Evolutionary conservation across 2,888 invertebrate species (phyloP).

Genomic region (Apotomis capreana): DNA sequence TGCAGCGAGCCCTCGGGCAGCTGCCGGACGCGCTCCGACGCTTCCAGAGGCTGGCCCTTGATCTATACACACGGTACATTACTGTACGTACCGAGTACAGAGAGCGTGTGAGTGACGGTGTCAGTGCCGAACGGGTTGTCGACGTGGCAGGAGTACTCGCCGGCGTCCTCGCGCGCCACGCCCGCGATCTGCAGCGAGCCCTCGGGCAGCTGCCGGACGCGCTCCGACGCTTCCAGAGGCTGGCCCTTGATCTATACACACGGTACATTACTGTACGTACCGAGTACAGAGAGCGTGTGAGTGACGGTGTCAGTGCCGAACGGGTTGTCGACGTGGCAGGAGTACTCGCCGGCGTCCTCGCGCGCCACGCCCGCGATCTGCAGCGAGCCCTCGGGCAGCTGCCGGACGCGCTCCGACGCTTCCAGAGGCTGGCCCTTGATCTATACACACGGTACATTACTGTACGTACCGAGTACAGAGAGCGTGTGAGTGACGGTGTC

Average conservation of each 20-base stretch:
- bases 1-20: conserved; percentile 95
- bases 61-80: no score
- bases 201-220: conserved; percentile 92
- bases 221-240: conserved; percentile 90
- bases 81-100: conserved; percentile 69
- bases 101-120: conserved; percentile 94
- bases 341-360: conserved; percentile 96
- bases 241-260: conserved; percentile 78
- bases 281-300: conserved; percentile 93
- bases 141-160: conserved; percentile 96
- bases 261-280: conserved; percentile 79
- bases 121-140: conserved; percentile 97
- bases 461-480: conserved; percentile 89
- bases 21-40: conserved; percentile 92
- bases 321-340: conserved; percentile 95
- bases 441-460: conserved; percentile 50
- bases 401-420: conserved; percentile 91
- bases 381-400: conserved; percentile 95
- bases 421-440: conserved; percentile 91
- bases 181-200: conserved; percentile 96
- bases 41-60: conserved; percentile 90
- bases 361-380: conserved; percentile 94
- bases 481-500: conserved; percentile 96
- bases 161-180: conserved; percentile 94
- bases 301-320: conserved; percentile 96